A percentile compares a stretch with the other conserved stretches of the same genome.
Conservation (phyloP, 1,140 invertebrate genomes). For the Apolygus lucorum region DNA sequence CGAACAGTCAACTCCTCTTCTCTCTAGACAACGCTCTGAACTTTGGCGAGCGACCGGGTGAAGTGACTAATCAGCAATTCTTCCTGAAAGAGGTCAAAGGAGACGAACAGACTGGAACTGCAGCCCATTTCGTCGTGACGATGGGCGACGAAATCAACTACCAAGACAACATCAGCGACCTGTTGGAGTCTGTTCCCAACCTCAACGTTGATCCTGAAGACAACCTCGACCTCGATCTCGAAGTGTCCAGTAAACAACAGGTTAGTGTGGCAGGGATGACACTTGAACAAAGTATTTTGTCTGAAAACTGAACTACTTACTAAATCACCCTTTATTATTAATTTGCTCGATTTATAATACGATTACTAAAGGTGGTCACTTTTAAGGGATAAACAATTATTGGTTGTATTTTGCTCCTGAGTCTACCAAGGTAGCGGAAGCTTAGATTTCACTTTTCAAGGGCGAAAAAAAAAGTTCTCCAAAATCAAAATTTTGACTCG, state of each 20-base stretch:
- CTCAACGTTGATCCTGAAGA: not conserved
- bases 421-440: no score
- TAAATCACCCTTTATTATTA: no score
- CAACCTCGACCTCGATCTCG: not conserved
- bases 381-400: no score
- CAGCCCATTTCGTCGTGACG: conserved; percentile 3
- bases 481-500: no score
- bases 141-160: conserved; percentile 1
- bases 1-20: not conserved
- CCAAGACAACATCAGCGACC: conserved; percentile 7
- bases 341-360: no score
- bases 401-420: no score
- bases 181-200: not conserved
- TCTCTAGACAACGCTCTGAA: not conserved
- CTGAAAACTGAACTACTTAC: no score
- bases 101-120: not conserved
- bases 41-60: not conserved
- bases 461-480: no score
- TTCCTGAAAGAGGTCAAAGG: conserved; percentile 7
- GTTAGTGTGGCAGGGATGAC: no score
- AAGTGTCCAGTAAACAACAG: not conserved
- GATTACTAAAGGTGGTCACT: no score
- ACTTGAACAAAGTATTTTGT: no score
- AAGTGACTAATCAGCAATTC: not conserved
- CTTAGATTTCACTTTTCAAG: no score